phyloP scores from a whole-genome alignment of 2,888 invertebrate species.

The Coronaproctus castanopsis region DNA sequence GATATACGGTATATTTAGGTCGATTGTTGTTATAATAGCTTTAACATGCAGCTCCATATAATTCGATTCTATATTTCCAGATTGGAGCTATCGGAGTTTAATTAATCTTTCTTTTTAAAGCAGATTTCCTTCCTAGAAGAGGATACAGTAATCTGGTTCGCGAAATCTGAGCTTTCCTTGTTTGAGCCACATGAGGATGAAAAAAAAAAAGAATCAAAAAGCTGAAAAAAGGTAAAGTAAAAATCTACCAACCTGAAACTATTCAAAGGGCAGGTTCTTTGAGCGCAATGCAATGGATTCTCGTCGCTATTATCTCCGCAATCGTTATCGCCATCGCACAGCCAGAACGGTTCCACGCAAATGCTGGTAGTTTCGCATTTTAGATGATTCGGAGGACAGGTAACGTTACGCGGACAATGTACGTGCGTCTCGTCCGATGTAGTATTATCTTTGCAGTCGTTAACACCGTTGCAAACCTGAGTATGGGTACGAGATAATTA shows the following conservation, averaged over 20 bases:
- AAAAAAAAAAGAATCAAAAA: too few relatives aligned
- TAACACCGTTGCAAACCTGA: constrained; percentile 68
- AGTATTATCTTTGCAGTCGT: constrained; percentile 79
- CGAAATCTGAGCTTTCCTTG: too few relatives aligned
- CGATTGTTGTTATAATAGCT: too few relatives aligned
- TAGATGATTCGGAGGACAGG: constrained; percentile 71
- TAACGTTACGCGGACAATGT: constrained; percentile 65
- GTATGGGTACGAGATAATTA: constrained; percentile 7
- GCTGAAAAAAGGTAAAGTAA: too few relatives aligned
- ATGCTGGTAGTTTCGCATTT: constrained; percentile 88
- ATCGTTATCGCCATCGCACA: constrained; percentile 93
- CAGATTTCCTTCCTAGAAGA: too few relatives aligned
- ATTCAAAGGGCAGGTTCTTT: constrained; percentile 71
- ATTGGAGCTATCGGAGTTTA: too few relatives aligned
- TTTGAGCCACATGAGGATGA: too few relatives aligned
- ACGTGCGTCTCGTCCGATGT: constrained; percentile 83
- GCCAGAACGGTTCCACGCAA: constrained; percentile 92
- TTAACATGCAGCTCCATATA: too few relatives aligned
- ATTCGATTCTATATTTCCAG: too few relatives aligned
- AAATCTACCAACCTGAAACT: constrained; percentile 43
- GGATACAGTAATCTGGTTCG: too few relatives aligned
- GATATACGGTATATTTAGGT: too few relatives aligned
- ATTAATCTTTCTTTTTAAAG: too few relatives aligned
- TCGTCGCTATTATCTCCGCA: constrained; percentile 90
- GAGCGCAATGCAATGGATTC: constrained; percentile 70